Evolutionary conservation across 2,888 invertebrate genomes (phyloP), one percentile per base, ranked within the genome.

Genomic region (Lamellibrachia satsuma): DNA sequence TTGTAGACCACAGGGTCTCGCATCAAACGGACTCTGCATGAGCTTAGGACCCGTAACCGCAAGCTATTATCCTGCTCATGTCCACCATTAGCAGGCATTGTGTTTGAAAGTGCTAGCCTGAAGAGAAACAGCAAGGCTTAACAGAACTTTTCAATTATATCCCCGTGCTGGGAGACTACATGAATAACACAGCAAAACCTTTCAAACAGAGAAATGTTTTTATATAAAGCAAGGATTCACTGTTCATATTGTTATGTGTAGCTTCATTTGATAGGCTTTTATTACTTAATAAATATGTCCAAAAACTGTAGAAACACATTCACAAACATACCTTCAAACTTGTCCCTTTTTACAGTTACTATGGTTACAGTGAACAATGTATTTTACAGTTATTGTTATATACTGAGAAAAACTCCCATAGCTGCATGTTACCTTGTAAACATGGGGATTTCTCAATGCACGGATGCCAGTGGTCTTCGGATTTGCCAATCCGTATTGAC

Each of bases 321-420:
- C 15, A 75, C 75, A 75, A 75, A 75, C 75, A 75, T 75, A 75
- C 75, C 75, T 75, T 75, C 15, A 75, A 75, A 75, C 75, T 75
- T 75, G 22, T 22, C 22, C 15, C 75, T 22, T 75, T 4, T 75
- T 75, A 75, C 22, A 22, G 75, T 75, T 22, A 75, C 75, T 15
- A 75, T 75, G 75, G 75, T 22, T 22, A 75, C 75, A 75, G 22
- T 75, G 6, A 75, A 75, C 75, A 75, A 75, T 75, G 75, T 22
- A 22, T 75, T 75, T 39, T 39, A 39, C 39, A 39, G 39, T 39
- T 39, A 39, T 39, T 39, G 75, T 75, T 75, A 75, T 15, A 22
- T 75, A 22, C 75, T 75, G 75, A 22, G 75, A 75, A 75, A 22
- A n/a, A 75, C 75, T 22, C 15, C 75, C 22, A 75, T 22, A 75